Conservation (phyloP, 2,113 vertebrate species). For the Cynocephalus volans region DNA sequence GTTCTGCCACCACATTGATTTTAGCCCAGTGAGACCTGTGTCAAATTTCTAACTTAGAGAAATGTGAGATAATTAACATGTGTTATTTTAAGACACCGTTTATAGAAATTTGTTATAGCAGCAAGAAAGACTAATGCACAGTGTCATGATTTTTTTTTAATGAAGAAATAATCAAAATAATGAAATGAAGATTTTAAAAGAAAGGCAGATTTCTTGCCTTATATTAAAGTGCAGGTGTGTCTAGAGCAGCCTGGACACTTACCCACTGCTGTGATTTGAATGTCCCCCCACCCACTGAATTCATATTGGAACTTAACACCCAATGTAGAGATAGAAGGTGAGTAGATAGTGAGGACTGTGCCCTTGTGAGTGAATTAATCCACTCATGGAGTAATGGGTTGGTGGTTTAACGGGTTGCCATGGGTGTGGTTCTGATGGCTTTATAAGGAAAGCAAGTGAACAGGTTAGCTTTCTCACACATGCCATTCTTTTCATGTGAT, state of each 20-base stretch:
- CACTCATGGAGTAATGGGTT: too few species aligned
- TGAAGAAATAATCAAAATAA: background rate
- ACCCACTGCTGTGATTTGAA: background rate
- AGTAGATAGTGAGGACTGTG: too few species aligned
- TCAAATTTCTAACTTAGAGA: background rate
- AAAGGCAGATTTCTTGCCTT: background rate
- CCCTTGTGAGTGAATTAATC: too few species aligned
- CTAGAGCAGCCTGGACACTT: background rate
- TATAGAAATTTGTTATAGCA: background rate
- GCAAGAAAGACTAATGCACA: background rate
- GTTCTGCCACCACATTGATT: background rate
- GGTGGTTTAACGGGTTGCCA: too few species aligned
- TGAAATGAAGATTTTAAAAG: background rate
- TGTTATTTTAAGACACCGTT: background rate
- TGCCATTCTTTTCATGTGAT: too few species aligned
- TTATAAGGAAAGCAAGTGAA: too few species aligned
- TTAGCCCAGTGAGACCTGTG: background rate
- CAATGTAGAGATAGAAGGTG: too few species aligned
- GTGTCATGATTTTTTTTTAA: background rate
- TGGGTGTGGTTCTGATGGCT: too few species aligned
- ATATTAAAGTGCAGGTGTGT: background rate
- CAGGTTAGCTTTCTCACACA: too few species aligned
- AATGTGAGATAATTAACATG: background rate
- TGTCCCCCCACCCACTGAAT: too few species aligned
- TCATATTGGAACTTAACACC: too few species aligned